Evolutionary conservation across 1,140 invertebrate genomes (phyloP).

Genomic region (Papilio xuthus): DNA sequence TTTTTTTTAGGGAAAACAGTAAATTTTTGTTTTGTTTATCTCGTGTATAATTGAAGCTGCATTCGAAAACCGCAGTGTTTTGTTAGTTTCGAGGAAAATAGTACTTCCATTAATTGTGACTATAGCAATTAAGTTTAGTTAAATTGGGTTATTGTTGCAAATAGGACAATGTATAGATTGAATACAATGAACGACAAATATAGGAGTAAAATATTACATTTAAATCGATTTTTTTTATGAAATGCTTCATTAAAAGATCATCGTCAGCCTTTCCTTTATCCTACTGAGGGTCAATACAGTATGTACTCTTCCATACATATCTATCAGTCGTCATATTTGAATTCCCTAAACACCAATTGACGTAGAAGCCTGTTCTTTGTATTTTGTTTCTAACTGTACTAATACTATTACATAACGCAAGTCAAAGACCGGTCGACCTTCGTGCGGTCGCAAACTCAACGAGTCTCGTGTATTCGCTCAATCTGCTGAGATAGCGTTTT

Average conservation of each 20-base stretch:
- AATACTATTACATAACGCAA: neutral
- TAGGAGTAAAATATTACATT: too few relatives aligned
- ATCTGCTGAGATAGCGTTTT: neutral
- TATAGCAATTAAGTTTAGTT: neutral
- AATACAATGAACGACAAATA: too few relatives aligned
- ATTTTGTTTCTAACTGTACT: neutral
- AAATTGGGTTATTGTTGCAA: neutral
- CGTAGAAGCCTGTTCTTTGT: neutral
- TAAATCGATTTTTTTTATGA: too few relatives aligned
- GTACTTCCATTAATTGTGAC: neutral
- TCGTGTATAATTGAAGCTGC: neutral
- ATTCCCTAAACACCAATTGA: neutral
- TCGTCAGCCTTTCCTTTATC: too few relatives aligned
- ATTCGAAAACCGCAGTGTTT: conserved; percentile 1
- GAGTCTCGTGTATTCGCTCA: conserved; percentile 2
- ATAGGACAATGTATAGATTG: too few relatives aligned
- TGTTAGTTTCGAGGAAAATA: neutral
- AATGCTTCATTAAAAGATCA: too few relatives aligned
- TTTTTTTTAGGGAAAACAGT: neutral
- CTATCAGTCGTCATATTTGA: neutral
- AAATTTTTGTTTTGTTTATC: neutral
- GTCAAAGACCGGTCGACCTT: conserved; percentile 31
- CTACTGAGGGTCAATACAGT: neutral
- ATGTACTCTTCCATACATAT: neutral
- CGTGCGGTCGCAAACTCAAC: neutral